Evolutionary conservation across 2,888 invertebrate genomes (phyloP), one percentile per base, ranked within the genome.

Genomic region (Ceraclea dissimilis): DNA sequence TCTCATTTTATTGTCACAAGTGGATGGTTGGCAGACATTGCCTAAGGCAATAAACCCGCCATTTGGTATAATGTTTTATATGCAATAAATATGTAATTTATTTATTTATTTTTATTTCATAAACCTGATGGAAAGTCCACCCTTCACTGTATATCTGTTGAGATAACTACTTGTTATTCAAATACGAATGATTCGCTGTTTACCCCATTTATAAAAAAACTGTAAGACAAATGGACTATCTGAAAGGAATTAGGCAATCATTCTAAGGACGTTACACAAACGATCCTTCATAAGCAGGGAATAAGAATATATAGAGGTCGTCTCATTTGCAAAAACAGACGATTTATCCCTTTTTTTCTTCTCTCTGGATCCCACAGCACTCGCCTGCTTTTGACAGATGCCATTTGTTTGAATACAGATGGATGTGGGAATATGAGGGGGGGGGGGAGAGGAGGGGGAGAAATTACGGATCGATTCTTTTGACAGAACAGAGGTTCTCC

Each of bases 361-460:
- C 31, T 11, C 31, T 31, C 31, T 11, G 6, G 8, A 31, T 39
- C 39, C 5, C 39, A 39, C 39, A 39, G 39, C 39, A 39, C 39
- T 39, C 4, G 39, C 13, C 8, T 39, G 39, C 39, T n/a, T 39
- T 39, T 39, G 39, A 39, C 39, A 39, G 39, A 39, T 39, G 16
- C 39, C 39, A 39, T 39, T 39, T 39, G 39, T 39, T 13, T 39
- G 39, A 39, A 39, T 39, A 39, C 39, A 39, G 39, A 39, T 39
- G 39, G 39, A 39, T 39, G 39, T 39, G 13, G 39, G 13, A 10
- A 26, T 4, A 26, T 26, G 26, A 26, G 26, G 26, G 26, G 26
- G 26, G 4, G 26, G 39, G 13, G 39, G 39, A 8, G 13, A 8
- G 13, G 16, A 13, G 39, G 39, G 39, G 16, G 39, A 39, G 5